A percentile compares a stretch with the other conserved stretches of the same genome.
Evolutionary conservation across 2,113 vertebrate species (phyloP).

Genomic region (Phaethornis superciliosus): DNA sequence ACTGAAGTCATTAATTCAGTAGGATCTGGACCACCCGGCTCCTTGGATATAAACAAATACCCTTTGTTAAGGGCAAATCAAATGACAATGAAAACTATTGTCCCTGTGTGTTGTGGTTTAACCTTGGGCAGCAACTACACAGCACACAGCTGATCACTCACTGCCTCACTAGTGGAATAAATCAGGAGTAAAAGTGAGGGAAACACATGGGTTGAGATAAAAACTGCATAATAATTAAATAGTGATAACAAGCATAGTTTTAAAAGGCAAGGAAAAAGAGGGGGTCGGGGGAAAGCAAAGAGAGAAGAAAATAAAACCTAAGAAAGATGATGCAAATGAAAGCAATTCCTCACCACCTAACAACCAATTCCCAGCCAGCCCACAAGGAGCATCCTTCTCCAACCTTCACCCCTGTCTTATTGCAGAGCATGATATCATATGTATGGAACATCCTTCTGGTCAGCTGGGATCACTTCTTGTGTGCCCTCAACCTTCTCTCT

Average conservation of each 20-base stretch:
- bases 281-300: background rate
- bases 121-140: background rate
- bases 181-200: background rate
- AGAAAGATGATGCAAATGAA: background rate
- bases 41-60: background rate
- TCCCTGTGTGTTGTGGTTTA: background rate
- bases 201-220: background rate
- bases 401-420: background rate
- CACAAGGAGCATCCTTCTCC: rapidly evolving
- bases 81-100: background rate
- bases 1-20: background rate
- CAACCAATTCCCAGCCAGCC: rapidly evolving
- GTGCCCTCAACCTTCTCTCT: background rate
- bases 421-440: background rate
- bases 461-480: background rate
- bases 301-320: background rate
- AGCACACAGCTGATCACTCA: background rate
- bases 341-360: background rate
- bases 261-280: background rate
- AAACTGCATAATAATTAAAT: background rate
- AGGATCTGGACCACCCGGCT: background rate
- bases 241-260: background rate
- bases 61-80: background rate
- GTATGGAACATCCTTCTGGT: too few relatives aligned
- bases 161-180: background rate